Evolutionary conservation across 1,140 invertebrate species (phyloP), one percentile per base, ranked within the genome.

Genomic region (Xylocopa sonorina): DNA sequence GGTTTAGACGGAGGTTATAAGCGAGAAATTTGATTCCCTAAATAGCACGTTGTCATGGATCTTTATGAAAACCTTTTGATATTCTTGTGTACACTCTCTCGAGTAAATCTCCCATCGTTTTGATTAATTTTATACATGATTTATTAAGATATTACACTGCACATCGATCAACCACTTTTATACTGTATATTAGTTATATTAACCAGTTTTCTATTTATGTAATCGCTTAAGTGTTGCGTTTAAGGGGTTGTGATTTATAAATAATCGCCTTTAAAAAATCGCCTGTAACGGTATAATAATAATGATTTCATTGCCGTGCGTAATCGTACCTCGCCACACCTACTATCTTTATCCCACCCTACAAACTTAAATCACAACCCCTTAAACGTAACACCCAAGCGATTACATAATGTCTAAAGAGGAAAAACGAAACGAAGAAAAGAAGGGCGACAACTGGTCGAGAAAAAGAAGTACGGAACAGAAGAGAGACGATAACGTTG

Each of bases 261-360:
- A n/a, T n/a, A n/a, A n/a, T 29, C n/a, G 0, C 10, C 48, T 64
- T 64, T 12, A 41, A 1, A 18, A 43, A 51, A 53, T 63, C 46
- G 16, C 2, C 4, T 21, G 24, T 29, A n/a, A 3, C 60, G 10
- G 24, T 16, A 4, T 43, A 55, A 66, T 34, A 9, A 27, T 48
- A 55, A 66, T 55, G 64, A 66, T 66, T 75, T 64, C 24, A 55
- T 55, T 14, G 27, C 34, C 73, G 24, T 7, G 14, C 6, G n/a
- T 46, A 66, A 66, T 75, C 32, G 16, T 12, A 6, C 32, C 16
- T n/a, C 38, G 38, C 6, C 27, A 16, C 0, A 4, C 38, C 24
- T 41, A 12, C 1, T 32, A 16, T 75, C 60, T 75, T 53, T 34
- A 16, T 64, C 43, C 32, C n/a, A n/a, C 5, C 27, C 3, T 9